Conservation (phyloP, 1,140 invertebrate species). For the Heliconius congener region DNA sequence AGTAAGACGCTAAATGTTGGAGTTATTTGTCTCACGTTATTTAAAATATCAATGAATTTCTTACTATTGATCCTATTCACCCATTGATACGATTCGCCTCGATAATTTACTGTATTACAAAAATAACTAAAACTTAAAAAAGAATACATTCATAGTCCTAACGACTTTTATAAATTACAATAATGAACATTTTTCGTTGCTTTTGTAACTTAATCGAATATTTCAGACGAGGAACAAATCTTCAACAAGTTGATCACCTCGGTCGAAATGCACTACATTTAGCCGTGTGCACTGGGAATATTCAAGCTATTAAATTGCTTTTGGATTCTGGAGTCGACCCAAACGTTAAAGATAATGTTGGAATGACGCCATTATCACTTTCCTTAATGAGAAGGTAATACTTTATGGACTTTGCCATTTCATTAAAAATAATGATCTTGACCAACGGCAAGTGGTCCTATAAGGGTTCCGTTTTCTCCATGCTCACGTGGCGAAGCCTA, state of each 20-base stretch:
- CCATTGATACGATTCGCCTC: too few relatives aligned
- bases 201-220: neutral
- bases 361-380: constrained; percentile 67
- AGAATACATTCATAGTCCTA: too few relatives aligned
- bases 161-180: too few relatives aligned
- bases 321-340: constrained; percentile 53
- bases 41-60: too few relatives aligned
- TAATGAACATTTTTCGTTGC: neutral
- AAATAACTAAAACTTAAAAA: too few relatives aligned
- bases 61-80: too few relatives aligned
- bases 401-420: neutral
- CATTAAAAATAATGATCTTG: neutral
- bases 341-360: constrained; percentile 63
- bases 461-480: too few relatives aligned
- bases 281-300: constrained; percentile 54
- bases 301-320: constrained; percentile 46
- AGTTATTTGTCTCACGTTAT: too few relatives aligned
- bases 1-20: too few relatives aligned
- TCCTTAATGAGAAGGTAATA: constrained; percentile 68
- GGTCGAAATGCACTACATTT: constrained; percentile 67
- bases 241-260: constrained; percentile 59
- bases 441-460: too few relatives aligned
- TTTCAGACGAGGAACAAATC: constrained; percentile 39
- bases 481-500: too few relatives aligned
- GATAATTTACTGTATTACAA: too few relatives aligned